Evolutionary conservation across 2,797 vertebrate genomes (phyloP).

Genomic region (Phalloptychus januarius): DNA sequence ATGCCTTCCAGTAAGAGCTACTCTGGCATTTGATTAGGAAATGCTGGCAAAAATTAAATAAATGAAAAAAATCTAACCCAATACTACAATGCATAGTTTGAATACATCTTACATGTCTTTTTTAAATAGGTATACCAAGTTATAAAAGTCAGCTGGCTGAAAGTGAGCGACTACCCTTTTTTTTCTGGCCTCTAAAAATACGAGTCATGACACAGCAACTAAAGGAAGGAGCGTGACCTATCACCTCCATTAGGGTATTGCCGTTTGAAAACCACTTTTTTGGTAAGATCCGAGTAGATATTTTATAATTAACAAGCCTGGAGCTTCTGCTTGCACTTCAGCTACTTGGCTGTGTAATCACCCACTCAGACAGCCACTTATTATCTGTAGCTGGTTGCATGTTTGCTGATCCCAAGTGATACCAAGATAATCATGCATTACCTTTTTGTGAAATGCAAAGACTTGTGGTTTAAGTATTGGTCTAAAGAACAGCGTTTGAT

Average conservation of each 20-base stretch:
- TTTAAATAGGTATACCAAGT: neutral
- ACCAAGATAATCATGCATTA: neutral
- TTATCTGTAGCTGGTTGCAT: neutral
- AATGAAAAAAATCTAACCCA: neutral
- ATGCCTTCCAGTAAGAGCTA: slow-evolving; percentile 11
- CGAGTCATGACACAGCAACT: neutral
- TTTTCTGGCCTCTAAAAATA: neutral
- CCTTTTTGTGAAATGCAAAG: neutral
- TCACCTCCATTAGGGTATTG: neutral
- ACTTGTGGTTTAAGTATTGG: neutral
- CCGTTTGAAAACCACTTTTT: neutral
- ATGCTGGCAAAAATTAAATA: neutral
- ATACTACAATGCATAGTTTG: neutral
- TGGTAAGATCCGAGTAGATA: neutral
- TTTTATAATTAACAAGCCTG: neutral
- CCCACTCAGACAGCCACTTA: neutral
- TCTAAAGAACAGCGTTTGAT: neutral
- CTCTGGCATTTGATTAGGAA: neutral
- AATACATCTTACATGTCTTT: neutral
- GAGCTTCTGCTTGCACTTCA: neutral
- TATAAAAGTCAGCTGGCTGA: neutral
- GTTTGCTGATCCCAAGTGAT: neutral
- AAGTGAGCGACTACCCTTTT: neutral
- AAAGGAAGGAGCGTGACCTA: neutral
- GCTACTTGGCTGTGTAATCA: neutral